Evolutionary conservation across 2,888 invertebrate genomes (phyloP).

Genomic region (Xanthorhoe designata): DNA sequence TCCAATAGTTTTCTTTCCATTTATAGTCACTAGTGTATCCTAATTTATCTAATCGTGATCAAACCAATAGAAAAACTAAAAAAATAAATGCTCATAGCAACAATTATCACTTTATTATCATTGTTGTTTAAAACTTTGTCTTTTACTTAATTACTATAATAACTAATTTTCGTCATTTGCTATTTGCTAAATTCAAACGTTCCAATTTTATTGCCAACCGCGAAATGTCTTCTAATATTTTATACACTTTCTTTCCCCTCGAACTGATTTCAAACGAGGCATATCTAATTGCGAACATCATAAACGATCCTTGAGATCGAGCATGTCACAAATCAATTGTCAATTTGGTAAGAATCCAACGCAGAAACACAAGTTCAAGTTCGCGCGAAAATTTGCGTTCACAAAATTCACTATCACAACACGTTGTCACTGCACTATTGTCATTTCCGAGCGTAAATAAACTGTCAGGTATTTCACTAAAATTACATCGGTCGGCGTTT

Average conservation of each 20-base stretch:
- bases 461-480: slow-evolving; percentile 76
- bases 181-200: slow-evolving; percentile 23
- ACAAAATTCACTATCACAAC: slow-evolving; percentile 51
- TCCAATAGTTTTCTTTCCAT: slow-evolving; percentile 12
- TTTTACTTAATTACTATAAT: slow-evolving; percentile 27
- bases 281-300: slow-evolving; percentile 80
- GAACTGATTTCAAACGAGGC: slow-evolving; percentile 71
- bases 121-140: slow-evolving; percentile 44
- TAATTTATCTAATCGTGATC: slow-evolving; percentile 1
- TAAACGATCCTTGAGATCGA: slow-evolving; percentile 69
- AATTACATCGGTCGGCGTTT: slow-evolving; percentile 80
- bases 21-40: slow-evolving; percentile 17
- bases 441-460: slow-evolving; percentile 68
- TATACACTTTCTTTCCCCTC: slow-evolving; percentile 77
- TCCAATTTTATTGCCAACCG: slow-evolving; percentile 62
- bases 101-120: slow-evolving; percentile 43
- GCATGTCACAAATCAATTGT: slow-evolving; percentile 78
- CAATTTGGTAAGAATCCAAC: slow-evolving; percentile 60
- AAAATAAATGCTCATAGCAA: slow-evolving; percentile 42
- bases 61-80: slow-evolving; percentile 28
- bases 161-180: slow-evolving; percentile 39
- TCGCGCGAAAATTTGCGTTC: slow-evolving; percentile 69
- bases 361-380: slow-evolving; percentile 66
- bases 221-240: slow-evolving; percentile 69
- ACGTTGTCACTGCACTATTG: slow-evolving; percentile 58